Conservation (phyloP, 1,140 invertebrate species). For the Drosophila subpulchrella region DNA sequence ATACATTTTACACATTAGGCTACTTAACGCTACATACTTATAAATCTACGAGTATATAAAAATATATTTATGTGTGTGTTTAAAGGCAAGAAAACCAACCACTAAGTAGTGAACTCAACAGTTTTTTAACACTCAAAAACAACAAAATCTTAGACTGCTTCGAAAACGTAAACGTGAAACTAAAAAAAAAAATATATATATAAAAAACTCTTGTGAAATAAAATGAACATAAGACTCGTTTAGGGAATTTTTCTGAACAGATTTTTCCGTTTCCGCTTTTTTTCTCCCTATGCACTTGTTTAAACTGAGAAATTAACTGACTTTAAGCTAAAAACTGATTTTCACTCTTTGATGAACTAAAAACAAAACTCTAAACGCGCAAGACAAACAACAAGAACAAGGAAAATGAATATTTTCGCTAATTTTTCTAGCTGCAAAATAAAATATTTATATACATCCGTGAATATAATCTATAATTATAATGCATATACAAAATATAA, state of each 20-base stretch:
- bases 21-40: slow-evolving; percentile 43
- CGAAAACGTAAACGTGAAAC: slow-evolving; percentile 78
- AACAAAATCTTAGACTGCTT: slow-evolving; percentile 83
- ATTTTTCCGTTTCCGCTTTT: slow-evolving; percentile 50
- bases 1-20: slow-evolving; percentile 54
- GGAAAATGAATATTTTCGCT: slow-evolving; percentile 46
- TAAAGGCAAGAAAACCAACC: slow-evolving; percentile 17
- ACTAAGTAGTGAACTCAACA: slow-evolving; percentile 63
- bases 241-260: slow-evolving; percentile 73
- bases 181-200: slow-evolving; percentile 34
- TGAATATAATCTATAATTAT: slow-evolving; percentile 49
- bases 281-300: slow-evolving; percentile 47
- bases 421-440: slow-evolving; percentile 53
- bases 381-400: slow-evolving; percentile 35
- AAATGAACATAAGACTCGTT: slow-evolving; percentile 69
- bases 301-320: slow-evolving; percentile 50
- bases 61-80: slow-evolving; percentile 65
- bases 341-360: slow-evolving; percentile 32
- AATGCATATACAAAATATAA: slow-evolving; percentile 44
- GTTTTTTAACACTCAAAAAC: slow-evolving; percentile 72
- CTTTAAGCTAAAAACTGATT: slow-evolving; percentile 34
- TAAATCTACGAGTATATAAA: slow-evolving; percentile 43
- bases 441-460: slow-evolving; percentile 55
- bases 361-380: slow-evolving; percentile 25
- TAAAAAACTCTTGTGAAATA: slow-evolving; percentile 55